Evolutionary conservation across 2,113 vertebrate genomes (phyloP).

Genomic region (Dipodomys stephensi): DNA sequence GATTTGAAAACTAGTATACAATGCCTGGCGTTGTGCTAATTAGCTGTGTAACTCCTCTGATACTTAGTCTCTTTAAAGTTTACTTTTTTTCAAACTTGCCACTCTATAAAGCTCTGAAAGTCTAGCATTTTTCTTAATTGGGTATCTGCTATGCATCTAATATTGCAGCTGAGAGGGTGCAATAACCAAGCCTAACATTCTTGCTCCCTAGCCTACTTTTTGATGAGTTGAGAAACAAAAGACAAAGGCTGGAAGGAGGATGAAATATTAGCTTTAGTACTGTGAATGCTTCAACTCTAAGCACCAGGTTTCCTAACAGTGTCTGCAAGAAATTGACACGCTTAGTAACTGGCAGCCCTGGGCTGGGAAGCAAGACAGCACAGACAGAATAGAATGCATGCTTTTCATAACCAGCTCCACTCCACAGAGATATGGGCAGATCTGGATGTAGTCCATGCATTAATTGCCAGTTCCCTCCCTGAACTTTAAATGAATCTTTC

Average conservation of each 20-base stretch:
- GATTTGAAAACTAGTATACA: constrained; percentile 19
- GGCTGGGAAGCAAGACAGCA: background rate
- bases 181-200: constrained; percentile 12
- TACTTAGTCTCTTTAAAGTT: constrained; percentile 37
- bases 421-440: background rate
- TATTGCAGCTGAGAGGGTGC: constrained; percentile 31
- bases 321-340: background rate
- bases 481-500: background rate
- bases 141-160: constrained; percentile 35
- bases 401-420: background rate
- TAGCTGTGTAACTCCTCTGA: constrained; percentile 17
- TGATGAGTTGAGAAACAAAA: constrained; percentile 21
- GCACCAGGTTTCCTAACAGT: background rate
- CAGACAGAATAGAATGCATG: background rate
- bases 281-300: constrained; percentile 22
- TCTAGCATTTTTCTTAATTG: constrained; percentile 53
- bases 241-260: constrained; percentile 5
- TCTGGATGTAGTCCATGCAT: background rate
- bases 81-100: background rate
- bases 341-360: background rate
- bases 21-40: constrained; percentile 5
- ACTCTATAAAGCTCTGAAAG: constrained; percentile 2
- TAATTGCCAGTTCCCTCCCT: background rate
- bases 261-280: background rate
- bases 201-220: background rate